Evolutionary conservation across 2,113 vertebrate species (phyloP).

Genomic region (Prionailurus bengalensis): DNA sequence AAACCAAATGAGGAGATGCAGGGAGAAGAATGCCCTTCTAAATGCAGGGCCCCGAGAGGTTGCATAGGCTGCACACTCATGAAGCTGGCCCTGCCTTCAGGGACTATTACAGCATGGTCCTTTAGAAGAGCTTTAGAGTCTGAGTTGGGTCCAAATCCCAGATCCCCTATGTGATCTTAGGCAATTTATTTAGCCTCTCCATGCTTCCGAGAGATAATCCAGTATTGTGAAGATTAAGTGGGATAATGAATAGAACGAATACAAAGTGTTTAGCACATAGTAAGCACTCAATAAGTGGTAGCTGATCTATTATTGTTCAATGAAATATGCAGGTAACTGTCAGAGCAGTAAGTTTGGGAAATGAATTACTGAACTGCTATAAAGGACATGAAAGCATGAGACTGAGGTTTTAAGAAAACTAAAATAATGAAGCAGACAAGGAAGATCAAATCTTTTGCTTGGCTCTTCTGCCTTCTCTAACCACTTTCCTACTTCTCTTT

Average conservation of each 20-base stretch:
- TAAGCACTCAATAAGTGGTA: background rate
- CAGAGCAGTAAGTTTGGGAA: constrained; percentile 33
- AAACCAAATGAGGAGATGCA: background rate
- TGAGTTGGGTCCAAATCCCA: background rate
- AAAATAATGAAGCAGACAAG: background rate
- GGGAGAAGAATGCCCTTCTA: background rate
- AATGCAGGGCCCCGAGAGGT: background rate
- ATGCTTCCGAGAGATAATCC: background rate
- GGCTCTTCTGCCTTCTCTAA: background rate
- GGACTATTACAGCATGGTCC: background rate
- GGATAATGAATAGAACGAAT: background rate
- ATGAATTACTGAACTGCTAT: background rate
- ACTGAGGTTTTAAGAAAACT: constrained; percentile 17
- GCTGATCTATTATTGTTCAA: background rate
- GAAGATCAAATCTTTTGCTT: background rate
- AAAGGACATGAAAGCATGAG: constrained; percentile 24
- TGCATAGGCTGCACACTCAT: background rate
- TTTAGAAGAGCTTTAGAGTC: background rate
- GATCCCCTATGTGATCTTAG: background rate
- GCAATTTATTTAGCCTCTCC: background rate
- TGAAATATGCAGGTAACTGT: background rate
- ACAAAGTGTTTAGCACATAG: background rate
- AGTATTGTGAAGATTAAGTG: background rate
- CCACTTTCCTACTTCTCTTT: background rate
- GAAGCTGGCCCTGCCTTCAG: background rate